phyloP scores from a whole-genome alignment of 2,888 invertebrate species.

The Ennomos quercinarius region DNA sequence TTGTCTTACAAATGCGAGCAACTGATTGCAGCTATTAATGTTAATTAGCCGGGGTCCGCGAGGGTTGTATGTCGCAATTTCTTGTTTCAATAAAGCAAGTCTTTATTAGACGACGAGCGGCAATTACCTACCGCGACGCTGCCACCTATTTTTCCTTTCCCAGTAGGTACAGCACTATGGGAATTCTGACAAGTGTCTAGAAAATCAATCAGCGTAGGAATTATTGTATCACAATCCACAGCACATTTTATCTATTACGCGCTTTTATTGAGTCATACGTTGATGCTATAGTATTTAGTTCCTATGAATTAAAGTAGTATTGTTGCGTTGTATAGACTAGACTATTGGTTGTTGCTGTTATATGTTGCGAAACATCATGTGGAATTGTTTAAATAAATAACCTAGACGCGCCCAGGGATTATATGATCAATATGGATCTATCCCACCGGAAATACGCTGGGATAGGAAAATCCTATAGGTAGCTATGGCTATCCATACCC shows the following conservation, averaged over 20 bases:
- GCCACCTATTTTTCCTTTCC: constrained; percentile 53
- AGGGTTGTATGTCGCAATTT: constrained; percentile 70
- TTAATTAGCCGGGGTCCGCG: constrained; percentile 63
- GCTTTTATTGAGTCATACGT: background rate
- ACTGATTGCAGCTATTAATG: constrained; percentile 62
- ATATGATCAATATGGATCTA: too few species aligned
- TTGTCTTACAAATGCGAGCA: constrained; percentile 58
- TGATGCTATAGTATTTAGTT: background rate
- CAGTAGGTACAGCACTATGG: constrained; percentile 52
- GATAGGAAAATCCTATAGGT: too few species aligned
- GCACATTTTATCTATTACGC: constrained; percentile 31
- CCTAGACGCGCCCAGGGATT: too few species aligned
- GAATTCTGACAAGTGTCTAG: constrained; percentile 72
- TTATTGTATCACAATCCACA: constrained; percentile 38
- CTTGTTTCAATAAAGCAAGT: constrained; percentile 76
- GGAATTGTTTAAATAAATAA: too few species aligned
- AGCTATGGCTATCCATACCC: too few species aligned
- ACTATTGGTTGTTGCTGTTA: too few species aligned
- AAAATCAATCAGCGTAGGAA: constrained; percentile 69
- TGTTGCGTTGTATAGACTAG: too few species aligned
- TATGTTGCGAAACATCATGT: too few species aligned
- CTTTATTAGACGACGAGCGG: constrained; percentile 61
- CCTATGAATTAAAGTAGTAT: background rate
- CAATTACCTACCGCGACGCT: constrained; percentile 60
- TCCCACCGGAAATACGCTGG: too few species aligned